Evolutionary conservation across 2,797 vertebrate genomes (phyloP), one percentile per base, ranked within the genome.

Genomic region (Synanceia verrucosa): DNA sequence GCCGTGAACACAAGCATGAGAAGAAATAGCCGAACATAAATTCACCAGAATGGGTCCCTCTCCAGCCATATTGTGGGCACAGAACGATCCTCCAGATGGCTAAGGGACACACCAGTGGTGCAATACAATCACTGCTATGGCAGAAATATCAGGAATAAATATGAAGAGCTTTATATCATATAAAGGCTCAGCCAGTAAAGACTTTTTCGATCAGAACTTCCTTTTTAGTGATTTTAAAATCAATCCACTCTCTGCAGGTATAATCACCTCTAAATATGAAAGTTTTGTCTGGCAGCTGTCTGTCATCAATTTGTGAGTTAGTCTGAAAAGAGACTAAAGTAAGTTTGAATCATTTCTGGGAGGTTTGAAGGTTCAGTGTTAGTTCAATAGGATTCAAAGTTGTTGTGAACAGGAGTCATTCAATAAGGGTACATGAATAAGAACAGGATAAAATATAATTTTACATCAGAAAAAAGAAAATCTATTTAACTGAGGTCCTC

Each of bases 31-130:
- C 43, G 39, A 28, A 76, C 85, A 92, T 94, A 93, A 93, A 94
- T 94, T 90, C 85, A 85, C 8, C 43, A 76, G 61, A 86, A 94
- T 89, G 89, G 84, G 82, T 93, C 93, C 93, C 93, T 83, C 57
- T 89, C 72, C 82, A 72, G 88, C 82, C 84, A 81, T 94, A 91
- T 63, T 79, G 86, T 66, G 83, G 83, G 84, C 88, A 91, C 85
- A 82, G 87, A 93, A 90, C 76, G 74, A 86, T 88, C 86, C 86
- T 91, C 91, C 93, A 95, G 93, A 95, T 94, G 93, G 92, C 86
- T 82, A 34, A 76, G 88, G 86, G 90, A 93, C 85, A 86, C 77
- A 77, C 79, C 87, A 83, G 80, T 78, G 90, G 85, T 91, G 88
- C 89, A 83, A 89, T 92, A 89, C 87, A 89, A 91, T 93, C 83